Conservation (phyloP, 2,888 invertebrate species). For the Zeuzera pyrina region DNA sequence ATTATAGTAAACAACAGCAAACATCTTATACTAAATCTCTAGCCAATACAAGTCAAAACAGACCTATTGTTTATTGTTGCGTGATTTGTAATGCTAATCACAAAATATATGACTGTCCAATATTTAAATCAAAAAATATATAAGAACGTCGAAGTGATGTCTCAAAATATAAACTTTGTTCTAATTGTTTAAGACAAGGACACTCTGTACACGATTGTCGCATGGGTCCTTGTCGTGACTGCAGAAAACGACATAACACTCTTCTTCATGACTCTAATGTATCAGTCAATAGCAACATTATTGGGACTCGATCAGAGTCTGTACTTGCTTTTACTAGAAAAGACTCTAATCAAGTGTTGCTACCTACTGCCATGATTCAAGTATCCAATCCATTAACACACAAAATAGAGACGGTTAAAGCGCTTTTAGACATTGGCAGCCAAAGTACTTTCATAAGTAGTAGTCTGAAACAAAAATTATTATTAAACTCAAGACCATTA, state of each 20-base stretch:
- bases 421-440: constrained; percentile 15
- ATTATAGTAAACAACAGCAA: too few species aligned
- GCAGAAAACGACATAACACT: background rate
- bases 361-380: constrained; percentile 16
- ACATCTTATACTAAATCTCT: constrained; percentile 2
- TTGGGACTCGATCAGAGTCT: background rate
- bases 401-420: constrained; percentile 9
- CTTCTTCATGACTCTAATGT: background rate
- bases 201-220: too few species aligned
- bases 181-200: too few species aligned
- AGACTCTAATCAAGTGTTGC: constrained; percentile 3
- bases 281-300: background rate
- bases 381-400: constrained; percentile 11
- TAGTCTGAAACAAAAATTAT: constrained; percentile 9
- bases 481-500: constrained; percentile 8
- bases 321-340: background rate
- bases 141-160: constrained; percentile 4
- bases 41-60: background rate
- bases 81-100: constrained; percentile 5
- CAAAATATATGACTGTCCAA: constrained; percentile 7
- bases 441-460: constrained; percentile 15
- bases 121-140: constrained; percentile 3
- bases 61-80: constrained; percentile 2
- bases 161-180: constrained; percentile 5
- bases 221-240: background rate